These are phyloP conservation scores for Caerostris extrusa DNA, from an alignment of 1,140 invertebrate species.

Conservation along the genomic window DNA sequence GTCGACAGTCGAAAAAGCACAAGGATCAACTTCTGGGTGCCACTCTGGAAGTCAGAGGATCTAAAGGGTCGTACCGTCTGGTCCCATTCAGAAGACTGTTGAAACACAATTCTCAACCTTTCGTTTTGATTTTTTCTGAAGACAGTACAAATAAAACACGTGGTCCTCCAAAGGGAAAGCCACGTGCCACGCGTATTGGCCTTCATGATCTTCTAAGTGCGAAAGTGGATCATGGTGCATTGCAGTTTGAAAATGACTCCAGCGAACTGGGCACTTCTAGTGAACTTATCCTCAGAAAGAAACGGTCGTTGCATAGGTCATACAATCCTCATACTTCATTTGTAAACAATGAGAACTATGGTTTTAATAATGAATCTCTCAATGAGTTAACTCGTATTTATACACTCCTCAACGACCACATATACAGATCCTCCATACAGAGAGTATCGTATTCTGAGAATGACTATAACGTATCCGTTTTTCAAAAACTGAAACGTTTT, in stretches of 20 bases:
- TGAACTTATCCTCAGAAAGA: not conserved
- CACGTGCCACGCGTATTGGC: not conserved
- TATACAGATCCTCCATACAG: not conserved
- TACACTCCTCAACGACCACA: not conserved
- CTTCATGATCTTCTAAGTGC: conserved; percentile 37
- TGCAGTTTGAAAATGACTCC: not conserved
- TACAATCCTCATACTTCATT: not conserved
- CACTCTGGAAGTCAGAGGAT: conserved; percentile 34
- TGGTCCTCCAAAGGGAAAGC: not conserved
- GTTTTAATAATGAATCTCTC: not conserved
- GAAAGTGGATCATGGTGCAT: not conserved
- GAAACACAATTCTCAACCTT: conserved; percentile 59
- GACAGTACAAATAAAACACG: conserved; percentile 46
- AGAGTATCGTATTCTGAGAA: not conserved
- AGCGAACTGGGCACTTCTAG: not conserved
- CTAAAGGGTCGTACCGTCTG: conserved; percentile 37
- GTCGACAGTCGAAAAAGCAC: conserved; percentile 8
- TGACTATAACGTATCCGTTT: not conserved
- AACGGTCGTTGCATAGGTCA: not conserved
- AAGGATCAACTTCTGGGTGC: conserved; percentile 37
- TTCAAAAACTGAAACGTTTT: not conserved
- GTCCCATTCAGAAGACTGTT: conserved; percentile 51
- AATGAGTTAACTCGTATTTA: not conserved
- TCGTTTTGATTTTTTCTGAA: conserved; percentile 66
- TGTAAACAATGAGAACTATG: not conserved